These are phyloP conservation scores for Buathra laborator DNA, from an alignment of 2,888 invertebrate species.

Conservation along the genomic window DNA sequence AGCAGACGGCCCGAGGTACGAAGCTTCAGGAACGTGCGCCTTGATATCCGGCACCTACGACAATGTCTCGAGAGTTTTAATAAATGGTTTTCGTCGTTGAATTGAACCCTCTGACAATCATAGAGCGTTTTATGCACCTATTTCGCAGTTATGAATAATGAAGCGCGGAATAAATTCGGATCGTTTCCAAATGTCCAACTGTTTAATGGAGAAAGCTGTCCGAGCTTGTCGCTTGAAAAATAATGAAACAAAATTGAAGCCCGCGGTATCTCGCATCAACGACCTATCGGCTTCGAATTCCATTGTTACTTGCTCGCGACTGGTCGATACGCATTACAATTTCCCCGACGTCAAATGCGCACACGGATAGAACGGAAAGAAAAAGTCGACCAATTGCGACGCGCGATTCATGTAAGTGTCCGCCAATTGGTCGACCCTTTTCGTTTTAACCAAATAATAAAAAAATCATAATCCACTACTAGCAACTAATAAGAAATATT, in stretches of 20 bases:
- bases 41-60: constrained; percentile 10
- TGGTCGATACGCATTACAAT: not conserved
- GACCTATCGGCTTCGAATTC: not conserved
- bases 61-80: not conserved
- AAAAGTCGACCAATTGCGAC: too few relatives aligned
- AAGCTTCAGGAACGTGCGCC: constrained; percentile 26
- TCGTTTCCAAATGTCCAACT: not conserved
- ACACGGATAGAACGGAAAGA: too few relatives aligned
- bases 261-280: not conserved
- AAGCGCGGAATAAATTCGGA: too few relatives aligned
- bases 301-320: not conserved
- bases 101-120: not conserved
- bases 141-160: not conserved
- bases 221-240: not conserved
- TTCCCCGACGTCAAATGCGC: too few relatives aligned
- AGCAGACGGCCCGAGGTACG: constrained; percentile 75
- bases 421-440: too few relatives aligned
- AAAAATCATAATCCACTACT: too few relatives aligned
- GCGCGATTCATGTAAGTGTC: too few relatives aligned
- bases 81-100: not conserved
- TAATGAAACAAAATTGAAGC: not conserved
- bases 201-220: not conserved
- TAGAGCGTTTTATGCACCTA: not conserved
- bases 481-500: too few relatives aligned
- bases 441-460: too few relatives aligned